These are phyloP conservation scores for Lottia scabra DNA, from an alignment of 2,888 invertebrate species.

Conservation along the genomic window DNA sequence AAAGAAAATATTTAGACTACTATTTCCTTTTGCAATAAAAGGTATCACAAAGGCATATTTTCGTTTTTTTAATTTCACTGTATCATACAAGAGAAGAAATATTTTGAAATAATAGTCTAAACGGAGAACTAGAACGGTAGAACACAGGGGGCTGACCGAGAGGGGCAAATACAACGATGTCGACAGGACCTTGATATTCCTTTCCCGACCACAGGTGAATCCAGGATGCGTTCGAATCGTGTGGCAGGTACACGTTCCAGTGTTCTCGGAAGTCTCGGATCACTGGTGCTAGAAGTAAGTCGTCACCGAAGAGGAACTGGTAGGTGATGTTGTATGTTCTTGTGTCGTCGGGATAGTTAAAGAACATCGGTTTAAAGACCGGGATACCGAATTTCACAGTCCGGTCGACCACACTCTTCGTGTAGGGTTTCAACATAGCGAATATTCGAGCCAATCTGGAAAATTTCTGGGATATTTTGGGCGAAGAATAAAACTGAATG, in stretches of 20 bases:
- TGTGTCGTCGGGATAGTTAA: slow-evolving; percentile 50
- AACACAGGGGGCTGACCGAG: slow-evolving; percentile 59
- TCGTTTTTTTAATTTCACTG: too few relatives aligned
- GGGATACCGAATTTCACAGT: slow-evolving; percentile 43
- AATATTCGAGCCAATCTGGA: slow-evolving; percentile 49
- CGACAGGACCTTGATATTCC: slow-evolving; percentile 27
- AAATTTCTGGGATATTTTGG: slow-evolving; percentile 38
- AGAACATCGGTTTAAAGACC: slow-evolving; percentile 56
- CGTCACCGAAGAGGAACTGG: slow-evolving; percentile 60
- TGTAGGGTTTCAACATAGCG: slow-evolving; percentile 50
- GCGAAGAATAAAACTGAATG: slow-evolving; percentile 50
- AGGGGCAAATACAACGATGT: slow-evolving; percentile 42
- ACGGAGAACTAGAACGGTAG: slow-evolving; percentile 43
- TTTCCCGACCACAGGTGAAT: slow-evolving; percentile 47
- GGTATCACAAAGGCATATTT: too few relatives aligned
- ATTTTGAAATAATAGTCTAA: slow-evolving; percentile 30
- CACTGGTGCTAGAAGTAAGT: slow-evolving; percentile 61
- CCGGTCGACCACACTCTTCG: slow-evolving; percentile 23
- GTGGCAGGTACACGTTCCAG: slow-evolving; percentile 52
- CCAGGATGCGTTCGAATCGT: slow-evolving; percentile 38
- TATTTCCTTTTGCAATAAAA: too few relatives aligned
- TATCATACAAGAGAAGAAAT: slow-evolving; percentile 12
- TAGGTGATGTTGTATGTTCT: slow-evolving; percentile 40
- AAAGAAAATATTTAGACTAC: too few relatives aligned
- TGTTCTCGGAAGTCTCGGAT: slow-evolving; percentile 33